Base-by-base conservation (phyloP, 2,888 invertebrate species). In the Heliconius erato region DNA sequence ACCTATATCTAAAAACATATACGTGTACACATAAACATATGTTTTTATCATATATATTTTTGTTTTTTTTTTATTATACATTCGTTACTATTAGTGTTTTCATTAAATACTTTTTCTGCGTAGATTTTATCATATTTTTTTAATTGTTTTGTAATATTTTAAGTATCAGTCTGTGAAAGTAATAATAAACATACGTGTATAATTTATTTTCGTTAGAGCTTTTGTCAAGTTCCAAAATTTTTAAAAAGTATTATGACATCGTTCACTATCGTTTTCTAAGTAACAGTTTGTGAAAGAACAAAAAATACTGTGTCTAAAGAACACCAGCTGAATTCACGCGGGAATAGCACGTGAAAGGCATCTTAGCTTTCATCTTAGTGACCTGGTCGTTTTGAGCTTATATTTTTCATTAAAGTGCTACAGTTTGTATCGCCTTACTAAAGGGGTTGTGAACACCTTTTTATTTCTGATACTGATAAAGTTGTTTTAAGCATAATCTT, bases 351-450 rank as follows among this genome's bases (percentile, higher is more conserved):
- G 63, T 76, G 35, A 76, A 76, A 76, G 63, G 63, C 76, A 63
- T 76, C 76, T 63, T 63, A 26, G 76, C 76, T 76, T 76, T 76
- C 35, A 76, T 63, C 59, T 35, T 63, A 35, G 76, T 76, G 76
- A 76, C 63, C 63, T 63, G 63, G 76, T 76, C 44, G 72, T 72
- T 49, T 44, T 72, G 26, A 72, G 44, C 26, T 72, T 72, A 26
- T 72, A 49, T 72, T 72, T 72, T 72, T 72, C 26, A 72, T 49
- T 72, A 72, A 16, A 72, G 72, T 72, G 44, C 72, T 72, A 49
- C n/a, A 49, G 72, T 49, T 49, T 72, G 44, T 72, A 71, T 72
- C 44, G 19, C 26, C 16, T 72, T 26, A 9, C 16, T 26, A 72
- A 49, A 72, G 49, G 49, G 72, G 2, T 26, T 72, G 44, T 26